A percentile compares a stretch with the other conserved stretches of the same genome.
These are phyloP conservation scores for Ctenicera cuprea DNA, from an alignment of 2,888 invertebrate species.

Conservation along the genomic window DNA sequence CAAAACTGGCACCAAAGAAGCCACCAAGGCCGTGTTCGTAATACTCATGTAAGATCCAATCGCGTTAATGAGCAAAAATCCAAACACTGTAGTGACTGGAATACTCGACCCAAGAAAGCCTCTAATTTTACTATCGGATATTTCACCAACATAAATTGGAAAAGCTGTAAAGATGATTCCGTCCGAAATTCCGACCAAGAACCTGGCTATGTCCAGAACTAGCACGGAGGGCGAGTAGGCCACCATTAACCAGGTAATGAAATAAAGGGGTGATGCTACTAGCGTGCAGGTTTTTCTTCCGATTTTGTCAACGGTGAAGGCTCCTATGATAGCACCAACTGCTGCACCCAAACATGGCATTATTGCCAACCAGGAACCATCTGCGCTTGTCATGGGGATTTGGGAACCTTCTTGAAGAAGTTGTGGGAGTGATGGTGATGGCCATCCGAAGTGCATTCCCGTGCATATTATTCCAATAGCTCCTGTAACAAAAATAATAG, in stretches of 20 bases:
- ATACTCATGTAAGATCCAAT: constrained; percentile 73
- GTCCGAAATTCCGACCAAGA: constrained; percentile 79
- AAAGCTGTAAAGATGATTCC: constrained; percentile 71
- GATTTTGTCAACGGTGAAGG: constrained; percentile 78
- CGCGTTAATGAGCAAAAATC: constrained; percentile 75
- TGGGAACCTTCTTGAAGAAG: constrained; percentile 73
- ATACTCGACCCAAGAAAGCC: constrained; percentile 77
- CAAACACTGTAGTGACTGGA: constrained; percentile 75
- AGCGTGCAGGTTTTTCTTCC: constrained; percentile 80
- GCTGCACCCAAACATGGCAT: constrained; percentile 80
- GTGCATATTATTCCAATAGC: constrained; percentile 66
- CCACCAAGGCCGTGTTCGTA: constrained; percentile 73
- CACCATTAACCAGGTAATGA: constrained; percentile 79
- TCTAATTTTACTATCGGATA: constrained; percentile 75
- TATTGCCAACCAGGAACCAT: constrained; percentile 80
- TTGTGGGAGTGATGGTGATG: constrained; percentile 76
- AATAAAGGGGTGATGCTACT: constrained; percentile 78
- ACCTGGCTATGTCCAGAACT: constrained; percentile 73
- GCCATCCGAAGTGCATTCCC: constrained; percentile 75
- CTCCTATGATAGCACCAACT: constrained; percentile 78
- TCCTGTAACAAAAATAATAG: constrained; percentile 61
- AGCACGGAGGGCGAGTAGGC: constrained; percentile 76
- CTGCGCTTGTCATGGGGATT: constrained; percentile 73
- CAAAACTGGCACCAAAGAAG: constrained; percentile 71
- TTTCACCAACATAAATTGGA: constrained; percentile 78